Percentiles rank a stretch among this genome's conserved stretches.
phyloP scores from a whole-genome alignment of 2,888 invertebrate species.

The Melangyna quadrimaculata region DNA sequence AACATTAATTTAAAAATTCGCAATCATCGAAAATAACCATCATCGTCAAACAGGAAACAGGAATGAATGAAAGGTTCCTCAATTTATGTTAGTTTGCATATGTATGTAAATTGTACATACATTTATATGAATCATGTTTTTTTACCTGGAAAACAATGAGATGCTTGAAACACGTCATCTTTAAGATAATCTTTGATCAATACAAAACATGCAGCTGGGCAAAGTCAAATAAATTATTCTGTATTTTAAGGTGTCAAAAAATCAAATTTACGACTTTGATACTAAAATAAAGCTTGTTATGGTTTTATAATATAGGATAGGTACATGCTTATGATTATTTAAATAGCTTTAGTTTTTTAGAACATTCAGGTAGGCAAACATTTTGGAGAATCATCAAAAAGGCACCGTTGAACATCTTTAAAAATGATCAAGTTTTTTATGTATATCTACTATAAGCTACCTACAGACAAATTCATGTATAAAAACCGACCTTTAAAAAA shows the following conservation, averaged over 20 bases:
- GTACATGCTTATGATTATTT: too few relatives aligned
- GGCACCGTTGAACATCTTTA: too few relatives aligned
- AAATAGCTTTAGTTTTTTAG: too few relatives aligned
- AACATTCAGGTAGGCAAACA: too few relatives aligned
- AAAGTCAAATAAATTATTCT: neutral
- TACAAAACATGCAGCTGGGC: neutral
- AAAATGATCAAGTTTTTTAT: too few relatives aligned
- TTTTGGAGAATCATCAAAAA: too few relatives aligned
- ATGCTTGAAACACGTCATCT: neutral
- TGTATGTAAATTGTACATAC: neutral
- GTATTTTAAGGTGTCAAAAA: neutral
- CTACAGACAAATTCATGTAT: too few relatives aligned
- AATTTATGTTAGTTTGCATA: constrained; percentile 11
- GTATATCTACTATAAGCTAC: too few relatives aligned
- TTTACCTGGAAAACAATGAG: neutral
- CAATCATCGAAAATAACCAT: too few relatives aligned
- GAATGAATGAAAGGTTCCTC: neutral
- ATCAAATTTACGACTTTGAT: neutral
- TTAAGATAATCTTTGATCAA: neutral
- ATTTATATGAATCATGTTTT: neutral
- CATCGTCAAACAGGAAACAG: neutral
- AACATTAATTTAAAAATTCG: neutral
- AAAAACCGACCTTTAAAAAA: too few relatives aligned
- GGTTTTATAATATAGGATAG: too few relatives aligned
- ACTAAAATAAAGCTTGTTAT: too few relatives aligned